These are phyloP conservation scores for Arenaria interpres DNA, from an alignment of 2,113 vertebrate species.

Conservation along the genomic window DNA sequence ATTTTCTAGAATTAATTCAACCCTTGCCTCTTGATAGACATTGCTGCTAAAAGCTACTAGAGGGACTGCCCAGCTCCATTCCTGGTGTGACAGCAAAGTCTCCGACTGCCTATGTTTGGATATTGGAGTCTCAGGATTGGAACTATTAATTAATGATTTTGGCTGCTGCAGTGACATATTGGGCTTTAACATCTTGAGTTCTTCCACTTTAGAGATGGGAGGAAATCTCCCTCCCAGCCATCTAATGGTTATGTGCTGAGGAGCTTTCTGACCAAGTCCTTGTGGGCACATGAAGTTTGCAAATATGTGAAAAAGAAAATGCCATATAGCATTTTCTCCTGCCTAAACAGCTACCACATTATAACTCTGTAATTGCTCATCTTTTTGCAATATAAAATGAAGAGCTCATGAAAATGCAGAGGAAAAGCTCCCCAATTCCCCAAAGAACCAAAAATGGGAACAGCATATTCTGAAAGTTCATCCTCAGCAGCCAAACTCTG, in stretches of 20 bases:
- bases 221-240: not conserved
- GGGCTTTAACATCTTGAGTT: not conserved
- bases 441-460: conserved; percentile 35
- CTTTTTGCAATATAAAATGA: not conserved
- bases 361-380: not conserved
- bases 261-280: not conserved
- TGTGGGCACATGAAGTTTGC: not conserved
- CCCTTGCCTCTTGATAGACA: not conserved
- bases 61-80: not conserved
- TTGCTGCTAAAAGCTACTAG: not conserved
- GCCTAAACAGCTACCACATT: not conserved
- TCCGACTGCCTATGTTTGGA: not conserved
- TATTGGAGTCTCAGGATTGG: not conserved
- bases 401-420: not conserved
- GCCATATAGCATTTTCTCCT: not conserved
- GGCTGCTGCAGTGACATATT: not conserved
- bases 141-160: not conserved
- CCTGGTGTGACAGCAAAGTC: not conserved
- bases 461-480: conserved; percentile 36
- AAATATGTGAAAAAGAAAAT: not conserved
- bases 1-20: not conserved
- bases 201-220: not conserved
- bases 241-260: not conserved
- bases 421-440: conserved; percentile 20
- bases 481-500: conserved; percentile 58